Conservation (phyloP, 2,113 vertebrate genomes). For the Eudorcas thomsonii region DNA sequence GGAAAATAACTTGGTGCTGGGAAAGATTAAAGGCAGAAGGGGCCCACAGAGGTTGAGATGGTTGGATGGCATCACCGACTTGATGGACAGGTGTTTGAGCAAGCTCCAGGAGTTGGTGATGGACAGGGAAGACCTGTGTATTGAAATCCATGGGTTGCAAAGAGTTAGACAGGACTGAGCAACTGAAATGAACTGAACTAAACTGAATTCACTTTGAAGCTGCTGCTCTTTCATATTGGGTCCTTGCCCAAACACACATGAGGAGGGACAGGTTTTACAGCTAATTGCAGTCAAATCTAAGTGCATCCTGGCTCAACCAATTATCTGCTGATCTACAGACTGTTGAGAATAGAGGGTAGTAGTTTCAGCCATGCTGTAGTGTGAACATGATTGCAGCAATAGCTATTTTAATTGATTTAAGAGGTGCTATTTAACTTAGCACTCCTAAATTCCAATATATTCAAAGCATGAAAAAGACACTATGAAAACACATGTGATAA, state of each 20-base stretch:
- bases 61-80: background rate
- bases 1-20: background rate
- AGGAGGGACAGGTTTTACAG: background rate
- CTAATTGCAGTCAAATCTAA: background rate
- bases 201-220: background rate
- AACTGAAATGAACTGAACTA: background rate
- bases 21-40: background rate
- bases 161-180: fast-evolving
- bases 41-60: background rate
- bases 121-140: background rate
- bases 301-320: background rate
- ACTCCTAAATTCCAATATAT: background rate
- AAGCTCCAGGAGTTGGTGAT: background rate
- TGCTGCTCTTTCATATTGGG: background rate
- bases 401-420: background rate
- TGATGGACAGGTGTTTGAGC: background rate
- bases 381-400: background rate
- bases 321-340: background rate
- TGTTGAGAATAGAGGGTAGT: background rate
- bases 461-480: background rate
- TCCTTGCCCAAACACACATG: background rate
- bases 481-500: background rate
- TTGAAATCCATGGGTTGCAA: background rate
- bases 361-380: background rate
- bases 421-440: background rate